Conservation (phyloP, 2,888 invertebrate species). For the Caenorhabditis sp. region DNA sequence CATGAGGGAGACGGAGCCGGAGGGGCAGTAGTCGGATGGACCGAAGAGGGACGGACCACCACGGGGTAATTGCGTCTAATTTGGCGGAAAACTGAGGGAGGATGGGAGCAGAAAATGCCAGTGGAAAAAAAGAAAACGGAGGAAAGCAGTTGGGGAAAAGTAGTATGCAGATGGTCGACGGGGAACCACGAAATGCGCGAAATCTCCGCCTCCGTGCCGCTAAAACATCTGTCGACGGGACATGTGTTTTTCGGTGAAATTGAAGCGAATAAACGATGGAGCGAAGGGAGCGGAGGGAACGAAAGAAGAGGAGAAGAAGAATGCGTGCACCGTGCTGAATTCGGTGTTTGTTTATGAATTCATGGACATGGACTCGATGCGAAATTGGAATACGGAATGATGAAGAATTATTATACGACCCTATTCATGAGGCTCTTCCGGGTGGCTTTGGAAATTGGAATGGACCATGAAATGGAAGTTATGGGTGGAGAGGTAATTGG, state of each 20-base stretch:
- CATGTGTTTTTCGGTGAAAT: slow-evolving; percentile 42
- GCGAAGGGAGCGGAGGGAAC: too few relatives aligned
- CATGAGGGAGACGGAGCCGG: slow-evolving; percentile 12
- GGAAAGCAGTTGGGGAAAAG: slow-evolving; percentile 11
- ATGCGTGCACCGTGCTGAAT: slow-evolving; percentile 38
- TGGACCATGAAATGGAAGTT: neutral
- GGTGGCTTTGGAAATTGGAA: neutral
- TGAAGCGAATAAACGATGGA: slow-evolving; percentile 13
- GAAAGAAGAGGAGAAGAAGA: slow-evolving; percentile 17
- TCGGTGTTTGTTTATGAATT: slow-evolving; percentile 54
- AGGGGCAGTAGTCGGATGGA: slow-evolving; percentile 5
- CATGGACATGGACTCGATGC: slow-evolving; percentile 3
- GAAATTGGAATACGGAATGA: slow-evolving; percentile 14
- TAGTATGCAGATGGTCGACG: slow-evolving; percentile 40
- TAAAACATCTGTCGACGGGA: slow-evolving; percentile 54
- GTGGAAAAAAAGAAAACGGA: slow-evolving; percentile 15
- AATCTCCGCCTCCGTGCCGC: slow-evolving; percentile 25
- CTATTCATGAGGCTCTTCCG: too few relatives aligned
- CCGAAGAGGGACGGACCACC: slow-evolving; percentile 8
- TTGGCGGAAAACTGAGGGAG: slow-evolving; percentile 37
- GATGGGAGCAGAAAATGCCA: slow-evolving; percentile 11
- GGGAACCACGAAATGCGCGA: slow-evolving; percentile 30
- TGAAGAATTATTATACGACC: neutral
- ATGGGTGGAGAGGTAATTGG: neutral
- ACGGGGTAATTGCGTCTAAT: slow-evolving; percentile 56